Conservation (phyloP, 92 coral and sea anemone species). For the Galaxea fascicularis region DNA sequence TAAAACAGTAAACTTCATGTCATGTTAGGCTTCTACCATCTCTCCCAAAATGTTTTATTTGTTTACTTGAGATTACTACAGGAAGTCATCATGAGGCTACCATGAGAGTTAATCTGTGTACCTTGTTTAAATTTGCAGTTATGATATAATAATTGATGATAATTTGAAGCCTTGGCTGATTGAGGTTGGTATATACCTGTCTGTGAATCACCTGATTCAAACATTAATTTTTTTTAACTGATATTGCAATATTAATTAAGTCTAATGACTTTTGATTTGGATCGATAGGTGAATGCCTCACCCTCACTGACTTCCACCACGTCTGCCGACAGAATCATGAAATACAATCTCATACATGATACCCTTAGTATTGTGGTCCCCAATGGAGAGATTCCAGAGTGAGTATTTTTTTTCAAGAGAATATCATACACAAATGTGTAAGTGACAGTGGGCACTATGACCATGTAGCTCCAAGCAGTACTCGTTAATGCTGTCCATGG, state of each 20-base stretch:
- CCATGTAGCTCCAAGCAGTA: too few relatives aligned
- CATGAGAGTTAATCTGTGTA: not conserved
- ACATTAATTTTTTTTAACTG: too few relatives aligned
- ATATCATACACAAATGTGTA: not conserved
- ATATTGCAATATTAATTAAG: too few relatives aligned
- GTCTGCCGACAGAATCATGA: conserved; percentile 98
- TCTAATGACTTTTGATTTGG: not conserved
- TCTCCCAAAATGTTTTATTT: too few relatives aligned
- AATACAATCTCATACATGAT: conserved; percentile 96
- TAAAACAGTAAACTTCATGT: too few relatives aligned
- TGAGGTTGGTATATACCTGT: conserved; percentile 70
- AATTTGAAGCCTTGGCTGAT: conserved; percentile 99
- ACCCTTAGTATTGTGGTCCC: conserved; percentile 93
- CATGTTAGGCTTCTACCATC: too few relatives aligned
- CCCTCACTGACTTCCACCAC: conserved; percentile 99
- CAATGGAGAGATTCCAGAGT: conserved; percentile 98
- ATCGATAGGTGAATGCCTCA: conserved; percentile 92
- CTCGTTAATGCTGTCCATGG: too few relatives aligned
- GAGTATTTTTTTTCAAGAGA: conserved; percentile 33
- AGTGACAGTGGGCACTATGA: too few relatives aligned
- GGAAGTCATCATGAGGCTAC: too few relatives aligned
- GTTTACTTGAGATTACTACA: not conserved
- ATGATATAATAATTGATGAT: conserved; percentile 97
- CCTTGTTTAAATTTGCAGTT: conserved; percentile 49
- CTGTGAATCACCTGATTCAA: too few relatives aligned